These are phyloP conservation scores for Apolygus lucorum DNA, from an alignment of 1,140 invertebrate species.

Conservation along the genomic window DNA sequence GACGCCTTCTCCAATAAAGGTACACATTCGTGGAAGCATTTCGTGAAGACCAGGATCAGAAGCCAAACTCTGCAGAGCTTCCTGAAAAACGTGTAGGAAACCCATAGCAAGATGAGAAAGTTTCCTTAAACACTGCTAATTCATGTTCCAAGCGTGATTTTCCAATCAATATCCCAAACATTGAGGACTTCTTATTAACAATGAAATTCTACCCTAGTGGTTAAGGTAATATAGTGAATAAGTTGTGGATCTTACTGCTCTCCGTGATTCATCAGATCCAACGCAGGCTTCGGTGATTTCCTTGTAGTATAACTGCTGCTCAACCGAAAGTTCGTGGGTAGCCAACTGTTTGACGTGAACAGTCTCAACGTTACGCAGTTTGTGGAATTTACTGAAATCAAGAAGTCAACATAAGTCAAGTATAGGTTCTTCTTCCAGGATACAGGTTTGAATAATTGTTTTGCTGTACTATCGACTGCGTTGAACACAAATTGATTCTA, in stretches of 20 bases:
- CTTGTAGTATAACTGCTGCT: slow-evolving; percentile 98
- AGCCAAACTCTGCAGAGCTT: slow-evolving; percentile 90
- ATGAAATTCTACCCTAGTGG: no score
- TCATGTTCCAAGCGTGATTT: no score
- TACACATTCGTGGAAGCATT: slow-evolving; percentile 95
- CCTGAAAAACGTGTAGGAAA: slow-evolving; percentile 55
- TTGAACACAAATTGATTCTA: no score
- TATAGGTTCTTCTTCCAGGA: not conserved
- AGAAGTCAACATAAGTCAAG: not conserved
- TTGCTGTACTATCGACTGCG: no score
- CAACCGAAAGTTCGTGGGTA: slow-evolving; percentile 92
- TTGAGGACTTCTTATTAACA: no score
- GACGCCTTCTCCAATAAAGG: slow-evolving; percentile 97
- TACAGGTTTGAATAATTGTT: no score
- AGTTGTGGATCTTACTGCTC: slow-evolving; percentile 76
- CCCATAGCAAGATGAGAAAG: no score
- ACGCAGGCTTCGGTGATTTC: slow-evolving; percentile 99
- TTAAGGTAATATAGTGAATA: no score
- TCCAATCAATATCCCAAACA: no score
- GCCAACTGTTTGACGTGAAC: slow-evolving; percentile 92
- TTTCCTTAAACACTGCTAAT: no score
- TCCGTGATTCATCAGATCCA: slow-evolving; percentile 85
- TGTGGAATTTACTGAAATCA: slow-evolving; percentile 62
- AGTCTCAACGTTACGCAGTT: slow-evolving; percentile 75
- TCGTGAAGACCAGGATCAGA: slow-evolving; percentile 97